Percentiles rank a stretch among this genome's conserved stretches.
Evolutionary conservation across 2,797 vertebrate species (phyloP).

Genomic region (Semotilus atromaculatus): DNA sequence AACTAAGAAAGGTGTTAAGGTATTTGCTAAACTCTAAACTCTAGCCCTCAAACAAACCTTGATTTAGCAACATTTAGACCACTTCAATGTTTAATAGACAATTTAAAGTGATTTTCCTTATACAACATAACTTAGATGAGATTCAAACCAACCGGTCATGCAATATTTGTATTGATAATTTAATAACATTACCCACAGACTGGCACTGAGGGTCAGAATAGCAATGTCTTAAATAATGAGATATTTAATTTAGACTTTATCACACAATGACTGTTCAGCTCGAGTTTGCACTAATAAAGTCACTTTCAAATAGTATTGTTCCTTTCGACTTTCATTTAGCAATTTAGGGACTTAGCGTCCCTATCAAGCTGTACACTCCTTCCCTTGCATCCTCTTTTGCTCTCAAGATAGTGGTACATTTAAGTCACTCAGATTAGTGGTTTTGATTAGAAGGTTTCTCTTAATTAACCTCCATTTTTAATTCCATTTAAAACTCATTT

Average conservation of each 20-base stretch:
- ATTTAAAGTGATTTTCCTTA: background rate
- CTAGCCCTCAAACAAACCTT: background rate
- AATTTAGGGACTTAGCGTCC: conserved; percentile 70
- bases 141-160: background rate
- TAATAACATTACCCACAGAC: conserved; percentile 60
- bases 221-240: conserved; percentile 54
- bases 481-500: conserved; percentile 70
- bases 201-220: conserved; percentile 59
- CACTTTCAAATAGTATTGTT: conserved; percentile 64
- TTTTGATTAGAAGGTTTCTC: conserved; percentile 75
- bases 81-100: background rate
- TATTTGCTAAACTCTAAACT: background rate
- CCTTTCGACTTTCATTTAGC: conserved; percentile 64
- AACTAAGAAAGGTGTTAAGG: background rate
- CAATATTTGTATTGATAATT: conserved; percentile 46
- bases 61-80: background rate
- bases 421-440: conserved; percentile 70
- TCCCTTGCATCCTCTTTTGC: conserved; percentile 43
- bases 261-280: conserved; percentile 63
- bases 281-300: conserved; percentile 73
- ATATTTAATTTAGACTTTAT: conserved; percentile 55
- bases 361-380: conserved; percentile 42
- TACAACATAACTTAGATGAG: conserved; percentile 13
- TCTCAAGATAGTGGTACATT: conserved; percentile 65
- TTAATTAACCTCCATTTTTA: conserved; percentile 80